A percentile compares a stretch with the other conserved stretches of the same genome.
These are phyloP conservation scores for Drosophila pandora DNA, from an alignment of 1,140 invertebrate genomes.

Conservation along the genomic window DNA sequence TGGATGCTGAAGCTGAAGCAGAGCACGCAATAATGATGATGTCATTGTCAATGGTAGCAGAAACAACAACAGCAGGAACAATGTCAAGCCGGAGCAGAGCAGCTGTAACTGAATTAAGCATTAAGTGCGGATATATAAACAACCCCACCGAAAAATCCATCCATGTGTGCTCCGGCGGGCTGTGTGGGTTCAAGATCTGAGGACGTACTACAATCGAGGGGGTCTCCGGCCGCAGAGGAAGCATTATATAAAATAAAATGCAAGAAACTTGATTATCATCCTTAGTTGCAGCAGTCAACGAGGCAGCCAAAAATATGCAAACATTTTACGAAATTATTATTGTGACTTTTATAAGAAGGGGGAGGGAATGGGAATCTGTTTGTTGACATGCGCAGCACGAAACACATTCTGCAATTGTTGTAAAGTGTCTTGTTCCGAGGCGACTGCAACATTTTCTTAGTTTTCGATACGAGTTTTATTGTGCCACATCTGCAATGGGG, in stretches of 20 bases:
- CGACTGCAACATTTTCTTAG: slow-evolving; percentile 53
- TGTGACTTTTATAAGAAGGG: slow-evolving; percentile 73
- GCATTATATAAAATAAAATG: slow-evolving; percentile 81
- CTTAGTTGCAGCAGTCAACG: slow-evolving; percentile 11
- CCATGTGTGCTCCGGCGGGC: slow-evolving; percentile 32
- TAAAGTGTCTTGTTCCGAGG: slow-evolving; percentile 58
- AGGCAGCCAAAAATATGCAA: slow-evolving; percentile 65
- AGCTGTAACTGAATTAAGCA: slow-evolving; percentile 82
- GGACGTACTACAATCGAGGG: slow-evolving; percentile 24
- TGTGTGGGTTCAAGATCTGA: slow-evolving; percentile 35
- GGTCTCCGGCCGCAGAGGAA: slow-evolving; percentile 69
- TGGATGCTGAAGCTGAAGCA: slow-evolving; percentile 38
- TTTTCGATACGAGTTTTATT: slow-evolving; percentile 66
- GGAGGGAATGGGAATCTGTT: slow-evolving; percentile 29
- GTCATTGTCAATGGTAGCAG: slow-evolving; percentile 77
- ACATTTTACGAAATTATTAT: slow-evolving; percentile 77
- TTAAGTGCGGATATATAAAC: slow-evolving; percentile 82
- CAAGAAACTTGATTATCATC: slow-evolving; percentile 42
- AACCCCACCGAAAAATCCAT: slow-evolving; percentile 73
- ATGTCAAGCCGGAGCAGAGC: slow-evolving; percentile 54
- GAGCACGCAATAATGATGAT: slow-evolving; percentile 82
- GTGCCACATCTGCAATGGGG: slow-evolving; percentile 67
- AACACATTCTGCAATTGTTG: slow-evolving; percentile 68
- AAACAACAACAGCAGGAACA: slow-evolving; percentile 36
- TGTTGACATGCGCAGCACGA: slow-evolving; percentile 76